phyloP scores from a whole-genome alignment of 2,797 vertebrate genomes.

The Meriones psammophilus region DNA sequence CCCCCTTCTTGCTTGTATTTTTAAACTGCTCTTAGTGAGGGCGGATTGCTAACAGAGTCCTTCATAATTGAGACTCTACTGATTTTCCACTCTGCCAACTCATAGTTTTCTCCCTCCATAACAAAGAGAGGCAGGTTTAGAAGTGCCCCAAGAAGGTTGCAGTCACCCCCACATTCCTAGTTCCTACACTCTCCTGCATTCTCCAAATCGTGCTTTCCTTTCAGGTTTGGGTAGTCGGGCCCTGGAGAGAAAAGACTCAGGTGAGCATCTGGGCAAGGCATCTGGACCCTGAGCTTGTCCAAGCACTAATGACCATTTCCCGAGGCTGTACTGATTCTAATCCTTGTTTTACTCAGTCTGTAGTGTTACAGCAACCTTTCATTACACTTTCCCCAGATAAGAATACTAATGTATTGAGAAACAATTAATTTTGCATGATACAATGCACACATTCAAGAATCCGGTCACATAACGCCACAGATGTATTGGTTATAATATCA shows the following conservation, averaged over 20 bases:
- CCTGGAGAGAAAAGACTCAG: conserved; percentile 98
- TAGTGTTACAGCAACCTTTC: background rate
- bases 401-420: conserved; percentile 72
- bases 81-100: conserved; percentile 31
- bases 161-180: conserved; percentile 33
- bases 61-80: conserved; percentile 56
- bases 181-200: conserved; percentile 41
- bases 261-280: conserved; percentile 90
- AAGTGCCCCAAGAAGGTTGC: conserved; percentile 29
- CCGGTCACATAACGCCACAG: background rate
- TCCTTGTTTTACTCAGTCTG: conserved; percentile 65
- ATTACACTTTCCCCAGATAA: conserved; percentile 18
- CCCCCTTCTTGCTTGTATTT: background rate
- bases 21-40: conserved; percentile 11
- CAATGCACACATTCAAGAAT: conserved; percentile 6
- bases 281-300: conserved; percentile 30
- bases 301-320: conserved; percentile 69
- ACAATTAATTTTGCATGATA: conserved; percentile 78
- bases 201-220: conserved; percentile 90
- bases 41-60: background rate
- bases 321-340: conserved; percentile 60
- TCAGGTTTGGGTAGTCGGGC: conserved; percentile 96
- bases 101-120: conserved; percentile 14
- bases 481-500: background rate
- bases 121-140: conserved; percentile 61